A percentile compares a stretch with the other conserved stretches of the same genome.
Evolutionary conservation across 1,140 invertebrate species (phyloP).

Genomic region (Aleiodes sp.): DNA sequence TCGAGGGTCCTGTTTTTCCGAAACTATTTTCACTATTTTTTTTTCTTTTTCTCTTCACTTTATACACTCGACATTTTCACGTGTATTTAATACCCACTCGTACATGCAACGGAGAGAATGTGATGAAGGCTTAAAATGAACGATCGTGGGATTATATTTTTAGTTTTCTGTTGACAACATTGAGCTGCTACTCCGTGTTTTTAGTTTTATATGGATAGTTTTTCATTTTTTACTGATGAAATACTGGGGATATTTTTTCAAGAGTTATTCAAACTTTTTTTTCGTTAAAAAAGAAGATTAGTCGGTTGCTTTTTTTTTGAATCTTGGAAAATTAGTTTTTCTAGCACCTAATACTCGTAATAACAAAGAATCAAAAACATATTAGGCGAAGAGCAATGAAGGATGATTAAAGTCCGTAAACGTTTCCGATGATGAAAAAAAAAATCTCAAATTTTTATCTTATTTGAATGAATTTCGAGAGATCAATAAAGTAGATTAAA

Average conservation of each 20-base stretch:
- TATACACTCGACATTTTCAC: neutral
- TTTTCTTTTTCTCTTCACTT: neutral
- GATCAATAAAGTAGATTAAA: slow-evolving; percentile 2
- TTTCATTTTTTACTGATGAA: neutral
- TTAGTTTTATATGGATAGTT: too few relatives aligned
- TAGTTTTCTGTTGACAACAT: slow-evolving; percentile 5
- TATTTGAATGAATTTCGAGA: neutral
- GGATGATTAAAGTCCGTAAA: too few relatives aligned
- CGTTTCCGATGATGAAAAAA: too few relatives aligned
- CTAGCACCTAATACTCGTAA: too few relatives aligned
- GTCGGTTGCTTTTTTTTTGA: too few relatives aligned
- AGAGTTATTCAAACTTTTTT: too few relatives aligned
- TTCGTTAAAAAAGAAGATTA: too few relatives aligned
- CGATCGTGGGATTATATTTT: slow-evolving; percentile 13
- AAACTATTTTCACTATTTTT: slow-evolving; percentile 2
- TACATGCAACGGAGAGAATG: neutral
- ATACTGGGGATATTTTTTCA: too few relatives aligned
- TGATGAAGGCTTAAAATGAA: slow-evolving; percentile 18
- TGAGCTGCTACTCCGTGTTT: slow-evolving; percentile 9
- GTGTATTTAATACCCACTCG: slow-evolving; percentile 13
- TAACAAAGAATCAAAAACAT: too few relatives aligned
- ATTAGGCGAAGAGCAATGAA: too few relatives aligned
- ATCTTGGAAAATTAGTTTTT: too few relatives aligned
- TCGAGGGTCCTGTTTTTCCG: neutral
- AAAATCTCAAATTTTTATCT: too few relatives aligned